Base-by-base conservation (phyloP, 1,140 invertebrate species). In the Centruroides vittatus region DNA sequence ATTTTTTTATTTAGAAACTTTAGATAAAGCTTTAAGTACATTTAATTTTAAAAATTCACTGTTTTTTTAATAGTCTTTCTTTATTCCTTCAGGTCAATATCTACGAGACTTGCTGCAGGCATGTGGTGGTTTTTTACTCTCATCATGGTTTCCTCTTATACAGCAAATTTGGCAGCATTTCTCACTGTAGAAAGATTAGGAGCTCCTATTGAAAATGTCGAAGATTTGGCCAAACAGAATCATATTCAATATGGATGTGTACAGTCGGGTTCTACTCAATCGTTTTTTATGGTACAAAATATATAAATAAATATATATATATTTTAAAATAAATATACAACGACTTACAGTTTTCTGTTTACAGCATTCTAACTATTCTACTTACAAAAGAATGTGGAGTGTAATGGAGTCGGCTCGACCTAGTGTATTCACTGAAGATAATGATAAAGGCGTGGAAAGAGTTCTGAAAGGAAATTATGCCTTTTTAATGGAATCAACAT, bases 401-500 rank as follows among this genome's bases (percentile, higher is more conserved):
- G 89, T 89, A 67, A 94, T 93, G 89, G 87, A 92, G 71, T 88
- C 86, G 0, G 82, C 86, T 11, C 77, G 86, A 54, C 88, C 88
- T 0, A 81, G 85, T 0, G 89, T 91, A 11, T 93, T 94, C 72
- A 88, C 88, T 3, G 79, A 80, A 56, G 89, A 82, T 66, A 93
- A 92, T 72, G 80, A 82, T 6, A 88, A 93, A 73, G 90, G 90
- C 0, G 87, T 93, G 2, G 85, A 92, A 34, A 76, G 86, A 41
- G 90, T 93, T 0, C 79, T 86, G 48, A 84, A 88, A 69, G 91
- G 91, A 54, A 84, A 81, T 51, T 94, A 93, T 71, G 90, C 90
- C 1, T 94, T 92, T 72, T 77, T 94, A 7, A 93, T 93, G 89
- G 91, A 94, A 77, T 93, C 89, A 8, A 91, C 89, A 3, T 88